A percentile compares a stretch with the other conserved stretches of the same genome.
Evolutionary conservation across 2,888 invertebrate species (phyloP).

Genomic region (Belgica antarctica): DNA sequence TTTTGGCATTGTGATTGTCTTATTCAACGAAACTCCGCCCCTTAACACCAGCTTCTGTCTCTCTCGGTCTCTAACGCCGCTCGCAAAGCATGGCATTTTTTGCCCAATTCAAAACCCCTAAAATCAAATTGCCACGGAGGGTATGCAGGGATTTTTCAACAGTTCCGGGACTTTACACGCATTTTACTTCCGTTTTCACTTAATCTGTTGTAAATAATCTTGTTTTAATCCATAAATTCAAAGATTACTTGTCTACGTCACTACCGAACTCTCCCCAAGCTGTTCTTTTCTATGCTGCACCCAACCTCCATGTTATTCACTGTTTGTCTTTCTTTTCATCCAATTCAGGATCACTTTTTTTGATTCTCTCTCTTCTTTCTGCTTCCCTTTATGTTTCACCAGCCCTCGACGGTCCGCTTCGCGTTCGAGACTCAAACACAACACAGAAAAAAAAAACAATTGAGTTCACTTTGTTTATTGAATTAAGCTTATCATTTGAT

Average conservation of each 20-base stretch:
- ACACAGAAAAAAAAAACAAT: conserved; percentile 43
- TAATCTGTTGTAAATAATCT: too few relatives aligned
- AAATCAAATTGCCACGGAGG: conserved; percentile 3
- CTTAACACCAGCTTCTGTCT: neutral
- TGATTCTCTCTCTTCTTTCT: conserved; percentile 4
- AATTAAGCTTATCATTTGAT: conserved; percentile 45
- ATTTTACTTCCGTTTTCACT: too few relatives aligned
- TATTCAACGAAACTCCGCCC: neutral
- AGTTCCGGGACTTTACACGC: too few relatives aligned
- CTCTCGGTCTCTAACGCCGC: neutral
- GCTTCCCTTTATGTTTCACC: too few relatives aligned
- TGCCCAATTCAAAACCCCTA: conserved; percentile 21
- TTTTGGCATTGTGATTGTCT: too few relatives aligned
- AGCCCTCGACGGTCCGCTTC: neutral
- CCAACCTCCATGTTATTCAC: neutral
- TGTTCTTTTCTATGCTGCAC: neutral
- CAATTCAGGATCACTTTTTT: neutral
- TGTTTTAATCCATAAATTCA: too few relatives aligned
- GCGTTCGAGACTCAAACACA: conserved; percentile 27
- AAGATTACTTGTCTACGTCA: too few relatives aligned
- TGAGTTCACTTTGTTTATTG: conserved; percentile 44
- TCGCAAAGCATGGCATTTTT: neutral
- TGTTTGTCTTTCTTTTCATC: conserved; percentile 8
- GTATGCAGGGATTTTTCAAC: neutral
- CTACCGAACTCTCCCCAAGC: neutral